Base-by-base conservation (phyloP, 2,888 invertebrate genomes). In the Horisme vitalbata region DNA sequence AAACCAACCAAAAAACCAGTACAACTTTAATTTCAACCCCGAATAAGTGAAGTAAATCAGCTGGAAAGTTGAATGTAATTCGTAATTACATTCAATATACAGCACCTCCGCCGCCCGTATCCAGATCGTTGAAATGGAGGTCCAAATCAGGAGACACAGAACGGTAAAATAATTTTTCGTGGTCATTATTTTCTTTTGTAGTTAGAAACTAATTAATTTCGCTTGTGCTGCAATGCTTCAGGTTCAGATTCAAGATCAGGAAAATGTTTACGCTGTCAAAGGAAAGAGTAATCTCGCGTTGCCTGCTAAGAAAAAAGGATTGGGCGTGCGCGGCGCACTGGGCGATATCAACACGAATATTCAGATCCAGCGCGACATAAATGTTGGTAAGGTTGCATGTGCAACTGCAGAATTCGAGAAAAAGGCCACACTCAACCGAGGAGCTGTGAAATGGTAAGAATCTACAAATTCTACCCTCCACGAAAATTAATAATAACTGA, bases 321-420 rank as follows among this genome's bases (percentile, higher is more conserved):
- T 80, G 50, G 56, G 67, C 6, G 67, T 75, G 23, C 80, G 89
- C 10, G 87, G 88, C 9, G 86, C 81, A 26, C 65, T 90, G 18
- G 88, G 86, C 6, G 90, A 90, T 52, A 61, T 89, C 26, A 84
- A 80, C 50, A 73, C 78, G 1, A 90, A 90, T 61, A 71, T 83
- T 2, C 82, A 79, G 61, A 59, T 65, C 2, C 81, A 79, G 49
- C 75, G 80, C 3, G 80, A 81, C 11, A 55, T 75, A 2, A 48
- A 51, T 20, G 54, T 66, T 14, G 79, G 81, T 0, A 89, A 90
- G 71, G 77, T 79, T 1, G 78, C 80, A 8, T 70, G 68, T 34
- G 69, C 75, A 13, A 61, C 80, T 9, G 74, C 79, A 0, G 86
- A 88, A 36, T 79, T 71, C 27, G 90, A 87, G 55, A 87, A 87